Base-by-base conservation (phyloP, 1,140 invertebrate genomes). In the Cherax destructor region DNA sequence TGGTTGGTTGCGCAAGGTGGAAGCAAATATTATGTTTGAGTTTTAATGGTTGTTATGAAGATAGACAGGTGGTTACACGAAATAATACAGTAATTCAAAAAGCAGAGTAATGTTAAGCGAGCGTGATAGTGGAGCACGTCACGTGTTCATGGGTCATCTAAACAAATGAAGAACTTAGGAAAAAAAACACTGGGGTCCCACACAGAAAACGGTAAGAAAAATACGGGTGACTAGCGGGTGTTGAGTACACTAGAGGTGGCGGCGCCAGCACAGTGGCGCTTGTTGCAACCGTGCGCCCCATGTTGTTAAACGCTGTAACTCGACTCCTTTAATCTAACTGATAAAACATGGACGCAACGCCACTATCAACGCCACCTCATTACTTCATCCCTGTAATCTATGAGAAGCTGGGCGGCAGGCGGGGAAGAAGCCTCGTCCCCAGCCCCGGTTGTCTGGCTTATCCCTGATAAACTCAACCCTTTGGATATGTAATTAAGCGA, bases 381-480 rank as follows among this genome's bases (percentile, higher is more conserved):
- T 86, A 86, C 69, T 86, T 86, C 69, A 86, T 72, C 84, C 69
- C 52, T 76, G 50, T 86, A 76, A 86, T 86, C 74, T 86, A 86
- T 86, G 77, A 86, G 65, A 86, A 86, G 84, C 74, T 74, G 41
- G 10, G 52, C 47, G 49, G 72, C 74, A 49, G 74, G 74, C 61
- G 30, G 80, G 49, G 56, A 41, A 47, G 77, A 13, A 56, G 1
- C 69, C 24, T 30, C 69, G 21, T 9, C 69, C 24, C 24, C 69
- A 74, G 24, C 69, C 7, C 21, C n/a, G 24, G 6, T 69, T 69
- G 65, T 7, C 13, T 30, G 69, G 69, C 69, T 74, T 11, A n/a
- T 41, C 69, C 24, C 24, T 74, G 69, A 74, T 74, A 74, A 74
- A 30, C 69, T 30, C 21, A n/a, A 74, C 69, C 24, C 24, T 21